Base-by-base conservation (phyloP, 2,797 vertebrate genomes). In the Liparis tanakae region DNA sequence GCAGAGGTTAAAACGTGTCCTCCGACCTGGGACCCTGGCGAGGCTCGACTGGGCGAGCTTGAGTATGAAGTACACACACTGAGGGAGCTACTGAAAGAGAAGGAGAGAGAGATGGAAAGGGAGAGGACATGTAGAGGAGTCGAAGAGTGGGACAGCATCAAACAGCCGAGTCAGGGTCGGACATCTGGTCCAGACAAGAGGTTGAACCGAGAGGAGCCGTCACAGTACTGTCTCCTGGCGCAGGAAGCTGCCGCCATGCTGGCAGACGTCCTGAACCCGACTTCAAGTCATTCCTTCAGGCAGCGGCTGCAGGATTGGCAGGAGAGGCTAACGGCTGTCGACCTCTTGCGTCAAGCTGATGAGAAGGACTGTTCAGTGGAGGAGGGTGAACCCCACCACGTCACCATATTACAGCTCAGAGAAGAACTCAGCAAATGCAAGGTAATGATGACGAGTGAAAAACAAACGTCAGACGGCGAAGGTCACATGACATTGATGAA, bases 371-470 rank as follows among this genome's bases (percentile, higher is more conserved):
- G 76, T 51, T 64, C 25, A 64, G 78, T 67, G 39, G 14, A 25
- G 39, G 15, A 25, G 12, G 46, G 54, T 41, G 89, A 91, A 55
- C 56, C 84, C 5, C 86, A 93, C 70, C 89, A 94, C 54, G 53
- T 88, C 67, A 93, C 93, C 37, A 58, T 94, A 72, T 85, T 94
- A 73, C 94, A 96, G 58, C 93, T 95, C 59, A 94, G 94, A 83
- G 91, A 91, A 67, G 95, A 97, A 59, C 92, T 96, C 41, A 89
- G 89, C 78, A 94, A 94, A 90, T 96, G 92, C 87, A 95, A 97
- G 96, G 96, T 97, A 82, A 74, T 57, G 2, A 41, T 57, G n/a
- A 37, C 57, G 18, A 7, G 22, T 41, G 12, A 37, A 4, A 41
- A 36, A n/a, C 0, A 58, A 63, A 43, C 3, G 54, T 43, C 25